Evolutionary conservation across 1,140 invertebrate species (phyloP).

Genomic region (Drosophila pectinifera): DNA sequence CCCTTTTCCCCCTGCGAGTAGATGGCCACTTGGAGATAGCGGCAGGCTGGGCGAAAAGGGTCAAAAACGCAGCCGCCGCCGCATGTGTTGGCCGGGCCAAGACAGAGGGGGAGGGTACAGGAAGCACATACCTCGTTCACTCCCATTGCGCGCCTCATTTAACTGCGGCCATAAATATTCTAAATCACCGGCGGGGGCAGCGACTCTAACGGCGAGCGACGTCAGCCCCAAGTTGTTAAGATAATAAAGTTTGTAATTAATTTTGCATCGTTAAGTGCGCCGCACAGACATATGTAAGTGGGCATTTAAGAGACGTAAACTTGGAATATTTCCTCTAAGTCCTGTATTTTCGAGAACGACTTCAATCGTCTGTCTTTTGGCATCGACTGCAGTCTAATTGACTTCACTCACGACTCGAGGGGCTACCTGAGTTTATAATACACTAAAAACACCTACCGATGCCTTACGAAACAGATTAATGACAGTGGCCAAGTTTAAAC

Average conservation of each 20-base stretch:
- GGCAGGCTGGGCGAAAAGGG: constrained; percentile 51
- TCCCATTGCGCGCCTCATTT: constrained; percentile 70
- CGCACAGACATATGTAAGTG: constrained; percentile 22
- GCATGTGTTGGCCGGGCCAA: constrained; percentile 31
- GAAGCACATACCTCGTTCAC: constrained; percentile 7
- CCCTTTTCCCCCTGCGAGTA: neutral
- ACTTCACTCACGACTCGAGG: constrained; percentile 67
- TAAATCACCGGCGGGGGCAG: constrained; percentile 72
- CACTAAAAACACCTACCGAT: constrained; percentile 18
- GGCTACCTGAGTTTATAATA: constrained; percentile 38
- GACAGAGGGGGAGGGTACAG: neutral
- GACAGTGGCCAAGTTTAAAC: neutral
- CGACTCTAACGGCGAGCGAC: constrained; percentile 25
- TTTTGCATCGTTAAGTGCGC: constrained; percentile 78
- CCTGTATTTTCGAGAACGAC: constrained; percentile 23
- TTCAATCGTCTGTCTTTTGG: too few species aligned
- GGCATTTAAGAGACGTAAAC: constrained; percentile 9
- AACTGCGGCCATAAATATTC: constrained; percentile 78
- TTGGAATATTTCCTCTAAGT: constrained; percentile 1
- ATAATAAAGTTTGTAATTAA: constrained; percentile 84
- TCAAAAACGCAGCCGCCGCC: constrained; percentile 58
- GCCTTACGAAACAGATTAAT: too few species aligned
- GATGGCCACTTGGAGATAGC: constrained; percentile 69
- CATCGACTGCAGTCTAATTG: constrained; percentile 54
- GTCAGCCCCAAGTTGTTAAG: constrained; percentile 70